Base-by-base conservation (phyloP, 2,888 invertebrate species). In the Cancer borealis region DNA sequence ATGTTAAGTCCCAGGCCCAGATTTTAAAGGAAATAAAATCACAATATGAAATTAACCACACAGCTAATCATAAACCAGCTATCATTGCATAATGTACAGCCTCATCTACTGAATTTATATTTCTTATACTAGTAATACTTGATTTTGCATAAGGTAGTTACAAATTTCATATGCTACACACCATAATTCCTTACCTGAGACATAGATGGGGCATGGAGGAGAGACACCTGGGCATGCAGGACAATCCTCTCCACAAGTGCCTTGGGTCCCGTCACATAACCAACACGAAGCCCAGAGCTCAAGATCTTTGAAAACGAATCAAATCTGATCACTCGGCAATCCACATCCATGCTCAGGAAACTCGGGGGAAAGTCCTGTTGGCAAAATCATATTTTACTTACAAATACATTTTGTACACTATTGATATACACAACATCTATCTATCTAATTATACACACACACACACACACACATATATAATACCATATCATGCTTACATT, bases 291-390 rank as follows among this genome's bases (percentile, higher is more conserved):
- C 0, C 98, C 98, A 0, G 98, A 97, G 96, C 98, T 96, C 90
- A 98, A 96, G 47, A 98, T 97, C 97, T 98, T 98, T 0, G 98
- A 98, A 96, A 98, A 97, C 0, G 98, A 98, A 96, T 98, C 98
- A 96, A 98, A 97, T 54, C 98, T 97, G 46, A 98, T 96, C 4
- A 98, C 98, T 54, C 98, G 97, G 0, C 98, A 98, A 96, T 98
- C 98, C 0, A 97, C 97, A 96, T 98, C 98, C 96, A 98, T 95
- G 0, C 98, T 98, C 5, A 98, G 96, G 96, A 98, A 98, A 0
- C 98, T 98, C 0, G 97, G 97, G 0, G 97, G 93, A 73, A 92
- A 94, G 87, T 94, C 91, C 95, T 95, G 87, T 21, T 49, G 73
- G 8, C 3, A 6, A 93, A 46, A 60, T 30, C 2, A 26, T n/a